These are phyloP conservation scores for Megalonaias nervosa DNA, from an alignment of 1,140 invertebrate genomes.

Conservation along the genomic window DNA sequence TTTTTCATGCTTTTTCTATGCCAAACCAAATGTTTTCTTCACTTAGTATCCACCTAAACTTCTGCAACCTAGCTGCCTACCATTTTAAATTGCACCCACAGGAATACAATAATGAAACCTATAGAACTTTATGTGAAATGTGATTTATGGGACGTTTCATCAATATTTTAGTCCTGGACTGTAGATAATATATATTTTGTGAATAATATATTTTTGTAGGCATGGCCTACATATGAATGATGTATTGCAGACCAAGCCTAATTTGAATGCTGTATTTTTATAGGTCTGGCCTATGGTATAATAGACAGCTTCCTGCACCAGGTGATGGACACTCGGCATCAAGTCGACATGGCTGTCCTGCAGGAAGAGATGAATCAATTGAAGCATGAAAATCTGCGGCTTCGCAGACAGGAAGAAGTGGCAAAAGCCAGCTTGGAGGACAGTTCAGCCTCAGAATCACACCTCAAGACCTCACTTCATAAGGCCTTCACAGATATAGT, in stretches of 20 bases:
- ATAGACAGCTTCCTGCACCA: conserved; percentile 34
- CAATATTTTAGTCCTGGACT: too few relatives aligned
- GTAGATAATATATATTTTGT: neutral
- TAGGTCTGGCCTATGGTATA: conserved; percentile 40
- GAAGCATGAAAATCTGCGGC: conserved; percentile 40
- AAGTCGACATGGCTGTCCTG: conserved; percentile 27
- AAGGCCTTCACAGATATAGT: conserved; percentile 66
- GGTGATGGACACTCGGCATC: conserved; percentile 20
- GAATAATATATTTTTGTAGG: neutral
- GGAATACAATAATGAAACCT: too few relatives aligned
- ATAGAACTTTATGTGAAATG: too few relatives aligned
- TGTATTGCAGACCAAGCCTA: neutral
- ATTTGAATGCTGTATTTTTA: conserved; percentile 2
- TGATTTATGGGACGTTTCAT: too few relatives aligned
- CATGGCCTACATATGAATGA: neutral
- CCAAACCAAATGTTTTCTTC: too few relatives aligned
- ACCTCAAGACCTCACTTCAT: conserved; percentile 55
- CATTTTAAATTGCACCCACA: too few relatives aligned
- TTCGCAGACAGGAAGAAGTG: conserved; percentile 38
- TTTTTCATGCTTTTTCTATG: too few relatives aligned
- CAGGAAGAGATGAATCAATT: conserved; percentile 36
- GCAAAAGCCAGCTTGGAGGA: conserved; percentile 41
- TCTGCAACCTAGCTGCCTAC: too few relatives aligned
- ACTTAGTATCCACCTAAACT: too few relatives aligned
- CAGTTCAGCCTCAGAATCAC: conserved; percentile 50